Evolutionary conservation across 1,140 invertebrate species (phyloP), one percentile per base, ranked within the genome.

Genomic region (Theocolax elegans): DNA sequence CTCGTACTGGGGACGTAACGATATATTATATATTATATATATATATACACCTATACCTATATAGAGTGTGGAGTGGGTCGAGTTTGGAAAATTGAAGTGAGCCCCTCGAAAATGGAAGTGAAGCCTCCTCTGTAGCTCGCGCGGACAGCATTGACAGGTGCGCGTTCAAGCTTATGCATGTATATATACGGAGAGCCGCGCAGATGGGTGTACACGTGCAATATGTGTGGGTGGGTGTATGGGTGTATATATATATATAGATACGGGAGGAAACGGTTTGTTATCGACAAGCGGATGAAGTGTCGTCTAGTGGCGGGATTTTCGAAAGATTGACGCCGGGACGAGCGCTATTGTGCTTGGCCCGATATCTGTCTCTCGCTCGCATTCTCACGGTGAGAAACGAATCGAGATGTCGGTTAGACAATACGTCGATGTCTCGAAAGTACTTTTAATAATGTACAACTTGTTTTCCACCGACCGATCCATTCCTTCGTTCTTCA

Each of bases 201-300:
- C n/a, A n/a, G n/a, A n/a, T n/a, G n/a, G n/a, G n/a, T n/a, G n/a
- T n/a, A n/a, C n/a, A n/a, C n/a, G n/a, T n/a, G n/a, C n/a, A n/a
- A n/a, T n/a, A n/a, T n/a, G n/a, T n/a, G n/a, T n/a, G n/a, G n/a
- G n/a, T n/a, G n/a, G n/a, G n/a, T n/a, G n/a, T n/a, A n/a, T n/a
- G n/a, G n/a, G n/a, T n/a, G n/a, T n/a, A n/a, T n/a, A n/a, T n/a
- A n/a, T n/a, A n/a, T n/a, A 60, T 21, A 1, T 60, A 29, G 46
- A 62, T 49, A 51, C n/a, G 17, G 49, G 35, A 15, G 53, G 31
- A 21, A 56, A 35, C 23, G 29, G 54, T 65, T 68, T 66, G 62
- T 68, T 67, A 65, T 65, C 54, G 65, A 67, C 58, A 74, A 68
- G 65, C 42, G 51, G 35, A 67, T 66, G 19, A 53, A 71, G 72